Evolutionary conservation across 2,888 invertebrate genomes (phyloP).

Genomic region (Gnatocerus cornutus): DNA sequence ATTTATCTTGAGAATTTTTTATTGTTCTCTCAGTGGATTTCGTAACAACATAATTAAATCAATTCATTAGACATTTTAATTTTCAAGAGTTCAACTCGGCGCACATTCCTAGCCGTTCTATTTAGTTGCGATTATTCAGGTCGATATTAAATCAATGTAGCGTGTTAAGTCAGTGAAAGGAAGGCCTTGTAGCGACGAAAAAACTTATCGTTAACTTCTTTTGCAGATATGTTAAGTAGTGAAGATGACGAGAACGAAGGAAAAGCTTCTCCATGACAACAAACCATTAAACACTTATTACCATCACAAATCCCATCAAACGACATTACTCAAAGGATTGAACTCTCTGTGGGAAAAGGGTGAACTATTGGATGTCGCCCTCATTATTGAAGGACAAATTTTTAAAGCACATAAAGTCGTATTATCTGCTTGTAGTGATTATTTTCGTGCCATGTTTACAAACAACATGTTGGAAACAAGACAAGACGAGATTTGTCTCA

Average conservation of each 20-base stretch:
- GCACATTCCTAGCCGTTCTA: slow-evolving; percentile 28
- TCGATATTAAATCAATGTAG: slow-evolving; percentile 40
- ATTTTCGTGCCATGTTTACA: slow-evolving; percentile 85
- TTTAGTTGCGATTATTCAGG: slow-evolving; percentile 30
- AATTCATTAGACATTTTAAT: background rate
- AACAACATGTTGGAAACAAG: slow-evolving; percentile 80
- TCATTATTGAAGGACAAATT: slow-evolving; percentile 77
- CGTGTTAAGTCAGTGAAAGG: slow-evolving; percentile 30
- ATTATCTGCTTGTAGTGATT: slow-evolving; percentile 82
- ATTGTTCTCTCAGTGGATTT: background rate
- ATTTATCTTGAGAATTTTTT: background rate
- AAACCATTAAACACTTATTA: slow-evolving; percentile 71
- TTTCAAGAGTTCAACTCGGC: background rate
- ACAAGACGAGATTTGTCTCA: slow-evolving; percentile 77
- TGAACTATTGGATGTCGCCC: slow-evolving; percentile 79
- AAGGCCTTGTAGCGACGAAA: slow-evolving; percentile 15
- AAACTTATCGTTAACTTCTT: slow-evolving; percentile 7
- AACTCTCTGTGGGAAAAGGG: slow-evolving; percentile 76
- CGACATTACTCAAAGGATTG: slow-evolving; percentile 75
- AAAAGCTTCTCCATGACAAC: slow-evolving; percentile 67
- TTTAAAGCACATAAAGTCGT: slow-evolving; percentile 82
- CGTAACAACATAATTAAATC: slow-evolving; percentile 3
- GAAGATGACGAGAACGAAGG: slow-evolving; percentile 66
- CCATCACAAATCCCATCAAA: slow-evolving; percentile 75
- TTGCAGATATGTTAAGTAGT: slow-evolving; percentile 31